Base-by-base conservation (phyloP, 2,113 vertebrate genomes). In the Podarcis muralis region DNA sequence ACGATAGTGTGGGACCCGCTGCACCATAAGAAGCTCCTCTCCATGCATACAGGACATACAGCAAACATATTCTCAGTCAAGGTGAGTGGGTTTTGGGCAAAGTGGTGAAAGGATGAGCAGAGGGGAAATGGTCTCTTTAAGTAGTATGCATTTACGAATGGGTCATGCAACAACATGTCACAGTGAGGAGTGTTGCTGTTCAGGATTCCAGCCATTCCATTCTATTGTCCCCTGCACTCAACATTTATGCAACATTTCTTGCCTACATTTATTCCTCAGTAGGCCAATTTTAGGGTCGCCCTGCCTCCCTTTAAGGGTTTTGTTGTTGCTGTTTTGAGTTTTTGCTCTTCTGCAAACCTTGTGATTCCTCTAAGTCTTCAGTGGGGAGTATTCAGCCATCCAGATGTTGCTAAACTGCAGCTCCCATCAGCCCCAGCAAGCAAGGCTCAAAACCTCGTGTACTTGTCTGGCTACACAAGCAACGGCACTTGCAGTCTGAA, bases 1-100 rank as follows among this genome's bases (percentile, higher is more conserved):
- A 98, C 98, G 27, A 99, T 99, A 93, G 97, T 99, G 92, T 99
- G 99, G 99, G 99, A 99, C 96, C 98, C 99, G 1, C 97, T 99
- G 93, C 97, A 97, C 94, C 98, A 99, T 96, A 99, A 98, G 97
- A 99, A 99, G 94, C 98, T 99, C 77, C 98, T 98, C 83, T 98
- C 98, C 96, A 99, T 99, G 99, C 99, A 99, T 94, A 99, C 99
- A 0, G 99, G 99, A 71, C 99, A 99, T 81, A 98, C 99, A 7
- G 99, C 99, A 90, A 99, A 99, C 96, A 99, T 99, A 95, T 99
- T 99, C 93, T 99, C 99, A 87, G 99, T 99, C 65, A 99, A 99
- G 98, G 99, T 99, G 94, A 94, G 90, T 79, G 69, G 65, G n/a
- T 7, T 84, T 53, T 20, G 40, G 32, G 12, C n/a, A 8, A 68